Conservation (phyloP, 92 coral and sea anemone species). For the Porites lobata region DNA sequence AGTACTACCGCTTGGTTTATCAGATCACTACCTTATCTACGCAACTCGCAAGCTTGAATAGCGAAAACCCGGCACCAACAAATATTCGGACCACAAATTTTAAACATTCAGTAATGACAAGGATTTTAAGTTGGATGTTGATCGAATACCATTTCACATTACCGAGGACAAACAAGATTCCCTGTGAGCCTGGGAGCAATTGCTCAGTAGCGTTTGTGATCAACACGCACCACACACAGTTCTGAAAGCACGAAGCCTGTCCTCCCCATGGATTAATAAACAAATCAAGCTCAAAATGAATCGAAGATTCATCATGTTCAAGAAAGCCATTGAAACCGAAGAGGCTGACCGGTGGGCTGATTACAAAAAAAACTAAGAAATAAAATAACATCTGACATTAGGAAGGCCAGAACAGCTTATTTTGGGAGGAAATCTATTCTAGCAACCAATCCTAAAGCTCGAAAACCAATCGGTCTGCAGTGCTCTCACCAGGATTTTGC, state of each 20-base stretch:
- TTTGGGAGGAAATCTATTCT: not conserved
- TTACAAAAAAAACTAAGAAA: conserved; percentile 6
- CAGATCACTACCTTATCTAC: not conserved
- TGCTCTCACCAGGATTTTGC: too few relatives aligned
- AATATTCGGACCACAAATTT: conserved; percentile 21
- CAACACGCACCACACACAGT: conserved; percentile 28
- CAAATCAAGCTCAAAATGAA: conserved; percentile 20
- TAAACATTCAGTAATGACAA: conserved; percentile 13
- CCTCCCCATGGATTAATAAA: conserved; percentile 26
- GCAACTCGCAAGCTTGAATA: conserved; percentile 30
- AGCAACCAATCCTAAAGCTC: conserved; percentile 38
- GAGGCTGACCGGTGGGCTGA: conserved; percentile 23
- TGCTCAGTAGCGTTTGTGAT: conserved; percentile 18
- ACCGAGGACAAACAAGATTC: conserved; percentile 4
- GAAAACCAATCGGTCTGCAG: not conserved
- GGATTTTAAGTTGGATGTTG: conserved; percentile 18
- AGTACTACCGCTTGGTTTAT: too few relatives aligned
- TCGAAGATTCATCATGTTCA: conserved; percentile 37
- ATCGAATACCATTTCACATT: conserved; percentile 30
- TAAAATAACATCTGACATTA: not conserved
- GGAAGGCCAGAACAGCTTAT: conserved; percentile 35
- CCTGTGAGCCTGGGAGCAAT: conserved; percentile 26
- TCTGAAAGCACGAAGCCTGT: conserved; percentile 7
- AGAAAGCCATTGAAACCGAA: conserved; percentile 33
- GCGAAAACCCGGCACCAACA: conserved; percentile 44